Conservation (phyloP, 2,888 invertebrate genomes). For the Epinotia nisella region DNA sequence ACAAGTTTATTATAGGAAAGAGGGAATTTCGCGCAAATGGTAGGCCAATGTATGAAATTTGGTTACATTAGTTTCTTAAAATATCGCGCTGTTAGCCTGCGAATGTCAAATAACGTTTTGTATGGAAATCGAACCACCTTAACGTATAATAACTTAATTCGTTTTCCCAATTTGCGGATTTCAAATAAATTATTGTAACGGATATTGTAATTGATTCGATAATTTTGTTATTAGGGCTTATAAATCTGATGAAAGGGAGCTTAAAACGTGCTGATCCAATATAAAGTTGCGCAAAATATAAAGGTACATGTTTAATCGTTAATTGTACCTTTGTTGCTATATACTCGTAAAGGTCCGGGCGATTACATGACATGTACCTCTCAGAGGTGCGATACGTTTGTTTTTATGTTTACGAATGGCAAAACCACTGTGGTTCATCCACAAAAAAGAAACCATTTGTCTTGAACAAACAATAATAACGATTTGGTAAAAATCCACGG, state of each 20-base stretch:
- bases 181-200: conserved; percentile 39
- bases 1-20: too few species aligned
- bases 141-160: conserved; percentile 44
- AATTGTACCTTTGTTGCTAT: conserved; percentile 5
- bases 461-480: conserved; percentile 50
- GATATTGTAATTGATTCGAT: conserved; percentile 36
- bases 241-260: conserved; percentile 29
- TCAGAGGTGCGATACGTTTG: neutral
- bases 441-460: conserved; percentile 4
- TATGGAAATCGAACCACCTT: too few species aligned
- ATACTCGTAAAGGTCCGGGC: neutral
- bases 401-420: conserved; percentile 7
- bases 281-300: conserved; percentile 5
- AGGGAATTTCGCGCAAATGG: too few species aligned
- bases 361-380: conserved; percentile 11
- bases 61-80: too few species aligned
- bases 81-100: too few species aligned
- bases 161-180: conserved; percentile 38
- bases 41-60: too few species aligned
- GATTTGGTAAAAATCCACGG: conserved; percentile 56
- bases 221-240: conserved; percentile 30
- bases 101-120: too few species aligned
- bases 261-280: conserved; percentile 12
- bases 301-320: conserved; percentile 19
- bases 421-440: conserved; percentile 1